Evolutionary conservation across 2,113 vertebrate genomes (phyloP), one percentile per base, ranked within the genome.

Genomic region (Mirounga angustirostris): DNA sequence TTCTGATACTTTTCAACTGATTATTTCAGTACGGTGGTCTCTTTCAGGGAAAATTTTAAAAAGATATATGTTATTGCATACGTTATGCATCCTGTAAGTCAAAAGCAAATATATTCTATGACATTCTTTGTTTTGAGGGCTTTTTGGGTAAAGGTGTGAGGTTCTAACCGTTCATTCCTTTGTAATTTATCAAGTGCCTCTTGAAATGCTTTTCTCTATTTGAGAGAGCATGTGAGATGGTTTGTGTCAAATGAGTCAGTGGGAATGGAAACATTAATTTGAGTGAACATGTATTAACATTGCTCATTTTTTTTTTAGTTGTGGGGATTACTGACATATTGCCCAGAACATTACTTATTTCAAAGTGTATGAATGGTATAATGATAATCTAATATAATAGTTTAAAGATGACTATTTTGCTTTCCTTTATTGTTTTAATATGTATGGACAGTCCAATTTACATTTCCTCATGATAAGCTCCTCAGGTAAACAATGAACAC

Each of bases 351-450:
- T 5, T 43, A 21, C 28, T 76, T 59, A 84, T 89, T 83, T 88
- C 56, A 87, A 28, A 78, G 4, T 58, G 4, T 22, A 33, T 92
- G 61, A 73, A 58, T 33, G 16, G 1, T 21, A 65, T 33, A 50
- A 50, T 43, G 56, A 50, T 59, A 69, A 82, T 61, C 74, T 69
- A 82, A 21, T 69, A 54, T n/a, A 59, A 12, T 84, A 80, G 63
- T 59, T 82, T 54, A 92, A 92, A 89, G 13, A 80, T 67, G 54
- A 56, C 4, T 40, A 54, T 46, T 82, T 67, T 92, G 9, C 30
- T 92, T 91, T 59, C 13, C 40, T 88, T 79, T 94, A 71, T 59
- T 87, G 43, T 78, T 89, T 94, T 93, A 82, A 81, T 80, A 69
- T 24, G 4, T n/a, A n/a, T 26, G 5, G 59, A 43, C 19, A 69